Evolutionary conservation across 2,888 invertebrate genomes (phyloP).

Genomic region (Eilema depressum): DNA sequence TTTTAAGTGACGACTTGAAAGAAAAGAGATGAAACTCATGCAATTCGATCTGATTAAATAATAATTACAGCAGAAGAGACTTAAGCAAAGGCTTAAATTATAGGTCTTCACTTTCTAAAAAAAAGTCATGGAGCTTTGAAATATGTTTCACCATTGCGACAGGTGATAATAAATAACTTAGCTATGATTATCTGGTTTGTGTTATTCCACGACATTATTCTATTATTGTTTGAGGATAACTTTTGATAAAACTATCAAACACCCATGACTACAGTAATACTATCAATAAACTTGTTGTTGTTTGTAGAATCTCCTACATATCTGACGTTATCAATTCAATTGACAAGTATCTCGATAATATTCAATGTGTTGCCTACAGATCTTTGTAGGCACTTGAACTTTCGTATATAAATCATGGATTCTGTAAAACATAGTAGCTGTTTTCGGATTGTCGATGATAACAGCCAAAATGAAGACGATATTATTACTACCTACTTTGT

Average conservation of each 20-base stretch:
- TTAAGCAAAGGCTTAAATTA: neutral
- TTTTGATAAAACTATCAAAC: slow-evolving; percentile 1
- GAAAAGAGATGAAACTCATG: neutral
- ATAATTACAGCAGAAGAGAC: neutral
- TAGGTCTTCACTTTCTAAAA: neutral
- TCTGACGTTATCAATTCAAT: slow-evolving; percentile 48
- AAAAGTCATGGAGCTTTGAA: too few species aligned
- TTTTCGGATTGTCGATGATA: slow-evolving; percentile 2
- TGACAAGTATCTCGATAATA: slow-evolving; percentile 8
- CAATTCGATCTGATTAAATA: neutral
- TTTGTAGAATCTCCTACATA: slow-evolving; percentile 18
- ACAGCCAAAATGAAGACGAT: slow-evolving; percentile 61
- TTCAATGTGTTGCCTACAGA: slow-evolving; percentile 3
- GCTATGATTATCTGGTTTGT: neutral
- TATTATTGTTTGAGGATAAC: neutral
- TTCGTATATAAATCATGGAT: slow-evolving; percentile 51
- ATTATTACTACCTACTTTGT: slow-evolving; percentile 59
- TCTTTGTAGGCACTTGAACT: slow-evolving; percentile 25
- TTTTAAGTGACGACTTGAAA: neutral
- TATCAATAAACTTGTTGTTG: neutral
- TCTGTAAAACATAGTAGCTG: slow-evolving; percentile 31
- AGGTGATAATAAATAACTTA: neutral
- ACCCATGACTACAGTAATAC: neutral
- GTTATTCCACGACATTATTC: neutral
- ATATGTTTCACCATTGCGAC: too few species aligned